Evolutionary conservation across 2,797 vertebrate species (phyloP), one percentile per base, ranked within the genome.

Genomic region (Sarcophilus harrisii): DNA sequence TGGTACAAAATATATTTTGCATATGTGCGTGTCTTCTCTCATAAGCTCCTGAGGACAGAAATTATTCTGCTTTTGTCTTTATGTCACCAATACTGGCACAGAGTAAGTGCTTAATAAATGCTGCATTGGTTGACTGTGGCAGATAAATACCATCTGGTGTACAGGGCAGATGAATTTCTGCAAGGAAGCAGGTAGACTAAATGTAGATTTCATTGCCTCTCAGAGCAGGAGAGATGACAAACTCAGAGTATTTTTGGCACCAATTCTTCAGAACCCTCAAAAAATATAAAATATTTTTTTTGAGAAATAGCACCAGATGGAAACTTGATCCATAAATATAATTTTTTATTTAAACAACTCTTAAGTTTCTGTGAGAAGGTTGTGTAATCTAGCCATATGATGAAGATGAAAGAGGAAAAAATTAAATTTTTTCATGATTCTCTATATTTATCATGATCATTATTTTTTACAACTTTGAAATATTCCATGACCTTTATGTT

Each of bases 241-340:
- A 14, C 28, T 54, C 52, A 90, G 28, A 90, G 5, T 54, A 28
- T 28, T 52, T 90, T 90, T 28, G 57, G 29, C 57, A 30, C 32
- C 32, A 92, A 62, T 32, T 54, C 45, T 62, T 62, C 54, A 45
- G 28, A 49, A 45, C 24, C 21, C 57, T 49, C 13, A n/a, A 45
- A 62, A 60, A 92, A 12, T 3, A 59, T 60, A 54, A 45, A 58
- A 45, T 60, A 45, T 60, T 57, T 92, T 57, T 92, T 58, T 92
- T 92, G 29, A 45, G n/a, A 92, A 58, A 45, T 92, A 45, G 91
- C 52, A 92, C 54, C 38, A 45, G 59, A 92, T 49, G 45, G 59
- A 92, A 92, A 92, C 57, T 45, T 92, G 57, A 92, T 92, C 91
- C 59, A 45, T 62, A 92, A 58, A 57, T 92, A 92, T 45, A 60